These are phyloP conservation scores for Raja brachyura DNA, from an alignment of 2,113 vertebrate genomes.

Conservation along the genomic window DNA sequence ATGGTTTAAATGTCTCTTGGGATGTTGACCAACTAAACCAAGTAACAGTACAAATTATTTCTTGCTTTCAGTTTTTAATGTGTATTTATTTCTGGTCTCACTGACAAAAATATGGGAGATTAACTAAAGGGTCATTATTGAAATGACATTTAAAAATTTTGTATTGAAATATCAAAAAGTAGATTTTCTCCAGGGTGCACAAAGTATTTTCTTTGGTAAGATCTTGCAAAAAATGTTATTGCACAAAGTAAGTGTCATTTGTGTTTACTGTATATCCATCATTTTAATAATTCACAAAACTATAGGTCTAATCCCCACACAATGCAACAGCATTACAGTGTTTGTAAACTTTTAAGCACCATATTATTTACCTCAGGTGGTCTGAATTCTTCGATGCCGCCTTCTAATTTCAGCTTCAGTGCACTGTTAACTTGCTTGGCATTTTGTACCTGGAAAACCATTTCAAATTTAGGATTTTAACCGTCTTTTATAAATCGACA, in stretches of 20 bases:
- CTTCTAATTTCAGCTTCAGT: conserved; percentile 89
- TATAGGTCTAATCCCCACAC: not conserved
- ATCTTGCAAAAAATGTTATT: not conserved
- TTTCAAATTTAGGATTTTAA: conserved; percentile 33
- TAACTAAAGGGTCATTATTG: not conserved
- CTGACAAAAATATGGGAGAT: not conserved
- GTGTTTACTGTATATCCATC: too few relatives aligned
- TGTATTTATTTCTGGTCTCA: not conserved
- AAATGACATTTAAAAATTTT: not conserved
- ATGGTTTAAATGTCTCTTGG: not conserved
- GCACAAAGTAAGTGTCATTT: not conserved
- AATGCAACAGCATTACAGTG: conserved; percentile 29
- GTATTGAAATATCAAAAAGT: not conserved
- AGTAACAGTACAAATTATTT: not conserved
- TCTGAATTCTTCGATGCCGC: conserved; percentile 82
- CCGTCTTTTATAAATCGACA: conserved; percentile 7
- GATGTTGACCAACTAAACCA: not conserved
- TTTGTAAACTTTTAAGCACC: conserved; percentile 20
- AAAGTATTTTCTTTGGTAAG: not conserved
- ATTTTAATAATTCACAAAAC: not conserved
- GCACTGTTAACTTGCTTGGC: conserved; percentile 97
- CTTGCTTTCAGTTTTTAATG: not conserved
- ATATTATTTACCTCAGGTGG: conserved; percentile 78
- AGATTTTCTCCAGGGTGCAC: not conserved
- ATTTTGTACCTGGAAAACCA: conserved; percentile 81